Conservation (phyloP, 2,113 vertebrate species). For the Pheucticus melanocephalus region DNA sequence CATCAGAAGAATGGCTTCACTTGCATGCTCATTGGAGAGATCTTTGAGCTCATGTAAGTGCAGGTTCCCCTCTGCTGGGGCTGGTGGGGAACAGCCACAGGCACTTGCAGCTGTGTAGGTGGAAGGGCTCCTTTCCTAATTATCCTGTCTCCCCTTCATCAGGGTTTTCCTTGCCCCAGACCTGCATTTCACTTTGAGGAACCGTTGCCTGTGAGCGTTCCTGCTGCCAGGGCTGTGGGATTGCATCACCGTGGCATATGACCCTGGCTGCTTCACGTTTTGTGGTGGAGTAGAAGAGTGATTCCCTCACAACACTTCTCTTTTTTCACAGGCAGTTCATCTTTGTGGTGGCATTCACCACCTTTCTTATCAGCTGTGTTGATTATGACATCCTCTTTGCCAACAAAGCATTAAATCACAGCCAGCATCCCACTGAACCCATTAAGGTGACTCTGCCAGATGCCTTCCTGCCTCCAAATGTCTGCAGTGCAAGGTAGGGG, state of each 20-base stretch:
- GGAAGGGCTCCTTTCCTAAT: neutral
- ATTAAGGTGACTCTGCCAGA: constrained; percentile 95
- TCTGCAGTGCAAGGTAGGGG: constrained; percentile 87
- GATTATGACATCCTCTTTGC: constrained; percentile 99
- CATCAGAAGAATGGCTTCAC: constrained; percentile 99
- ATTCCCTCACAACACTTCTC: neutral
- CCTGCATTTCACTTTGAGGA: neutral
- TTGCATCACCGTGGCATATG: accelerated
- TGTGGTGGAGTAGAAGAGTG: neutral
- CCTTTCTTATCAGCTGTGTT: constrained; percentile 96
- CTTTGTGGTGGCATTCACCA: constrained; percentile 96
- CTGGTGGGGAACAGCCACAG: neutral
- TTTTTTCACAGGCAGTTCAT: constrained; percentile 86
- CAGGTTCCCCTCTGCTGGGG: neutral
- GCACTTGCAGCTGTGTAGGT: neutral
- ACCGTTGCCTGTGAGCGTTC: neutral
- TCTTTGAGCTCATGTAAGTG: constrained; percentile 96
- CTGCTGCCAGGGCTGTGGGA: neutral
- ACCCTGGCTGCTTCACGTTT: neutral
- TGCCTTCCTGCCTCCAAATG: constrained; percentile 87
- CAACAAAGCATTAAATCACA: constrained; percentile 96
- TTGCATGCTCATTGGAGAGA: constrained; percentile 94
- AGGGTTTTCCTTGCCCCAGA: neutral
- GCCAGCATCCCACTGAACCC: constrained; percentile 80
- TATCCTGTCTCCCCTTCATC: neutral